Percentiles rank a stretch among this genome's conserved stretches.
Conservation (phyloP, 2,113 vertebrate species). For the Solea senegalensis region DNA sequence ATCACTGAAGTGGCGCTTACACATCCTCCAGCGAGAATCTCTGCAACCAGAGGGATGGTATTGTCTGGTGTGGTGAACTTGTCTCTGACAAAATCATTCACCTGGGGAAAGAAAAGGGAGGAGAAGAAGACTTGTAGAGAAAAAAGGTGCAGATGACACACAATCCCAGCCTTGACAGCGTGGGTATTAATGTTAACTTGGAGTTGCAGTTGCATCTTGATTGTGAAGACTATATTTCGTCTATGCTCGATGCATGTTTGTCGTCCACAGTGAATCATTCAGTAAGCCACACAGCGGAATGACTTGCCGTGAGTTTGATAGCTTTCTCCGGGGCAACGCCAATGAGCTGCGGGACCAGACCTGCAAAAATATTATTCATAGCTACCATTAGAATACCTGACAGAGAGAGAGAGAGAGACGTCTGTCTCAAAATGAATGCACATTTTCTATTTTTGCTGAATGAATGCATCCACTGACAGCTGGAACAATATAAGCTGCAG, state of each 20-base stretch:
- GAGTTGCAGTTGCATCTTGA: conserved; percentile 64
- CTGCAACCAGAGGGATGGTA: conserved; percentile 87
- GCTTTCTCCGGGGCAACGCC: conserved; percentile 98
- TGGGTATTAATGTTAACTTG: conserved; percentile 66
- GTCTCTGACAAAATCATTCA: conserved; percentile 97
- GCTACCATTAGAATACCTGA: conserved; percentile 70
- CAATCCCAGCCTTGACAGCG: conserved; percentile 51
- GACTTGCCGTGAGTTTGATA: conserved; percentile 97
- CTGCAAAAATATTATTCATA: conserved; percentile 83
- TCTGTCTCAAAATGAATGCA: conserved; percentile 63
- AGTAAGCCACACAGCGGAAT: conserved; percentile 58
- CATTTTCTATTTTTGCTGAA: conserved; percentile 47
- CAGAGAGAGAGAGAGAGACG: conserved; percentile 28
- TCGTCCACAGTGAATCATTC: conserved; percentile 55
- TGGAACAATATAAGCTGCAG: conserved; percentile 62
- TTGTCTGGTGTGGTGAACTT: conserved; percentile 91
- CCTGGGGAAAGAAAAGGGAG: conserved; percentile 70
- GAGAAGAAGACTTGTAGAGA: conserved; percentile 23
- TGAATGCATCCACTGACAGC: conserved; percentile 63
- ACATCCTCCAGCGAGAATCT: conserved; percentile 91
- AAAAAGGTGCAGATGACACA: conserved; percentile 59
- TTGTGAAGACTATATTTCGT: conserved; percentile 48
- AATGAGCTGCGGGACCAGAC: conserved; percentile 95
- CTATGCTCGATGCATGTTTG: conserved; percentile 41
- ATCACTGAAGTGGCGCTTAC: conserved; percentile 81